phyloP scores from a whole-genome alignment of 2,113 vertebrate genomes.

The Caretta caretta region DNA sequence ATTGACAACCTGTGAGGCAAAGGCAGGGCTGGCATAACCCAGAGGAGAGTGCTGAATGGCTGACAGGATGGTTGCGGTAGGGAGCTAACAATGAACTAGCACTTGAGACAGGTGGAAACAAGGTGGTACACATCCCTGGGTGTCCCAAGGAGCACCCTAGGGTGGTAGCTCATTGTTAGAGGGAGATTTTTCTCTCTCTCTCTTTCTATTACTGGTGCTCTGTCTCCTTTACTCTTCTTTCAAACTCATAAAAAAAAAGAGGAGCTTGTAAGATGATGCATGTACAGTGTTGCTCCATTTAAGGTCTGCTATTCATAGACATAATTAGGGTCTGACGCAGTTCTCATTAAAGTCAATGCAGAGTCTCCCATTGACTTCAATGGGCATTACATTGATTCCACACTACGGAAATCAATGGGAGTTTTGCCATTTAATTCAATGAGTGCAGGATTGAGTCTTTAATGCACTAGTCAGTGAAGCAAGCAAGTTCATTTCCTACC shows the following conservation, averaged over 20 bases:
- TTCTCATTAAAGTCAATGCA: neutral
- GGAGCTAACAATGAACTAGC: neutral
- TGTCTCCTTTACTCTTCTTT: neutral
- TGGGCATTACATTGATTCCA: neutral
- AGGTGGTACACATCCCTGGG: neutral
- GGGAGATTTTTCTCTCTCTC: neutral
- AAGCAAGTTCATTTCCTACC: neutral
- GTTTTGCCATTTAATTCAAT: neutral
- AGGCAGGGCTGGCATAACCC: neutral
- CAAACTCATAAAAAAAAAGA: neutral
- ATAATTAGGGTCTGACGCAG: neutral
- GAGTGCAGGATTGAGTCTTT: neutral
- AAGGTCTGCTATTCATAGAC: neutral
- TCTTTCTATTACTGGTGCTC: neutral
- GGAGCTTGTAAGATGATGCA: neutral
- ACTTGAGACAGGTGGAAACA: neutral
- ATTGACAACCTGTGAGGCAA: neutral
- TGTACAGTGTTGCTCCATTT: neutral
- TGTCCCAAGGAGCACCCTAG: neutral
- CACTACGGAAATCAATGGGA: neutral
- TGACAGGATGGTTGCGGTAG: neutral
- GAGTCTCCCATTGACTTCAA: neutral
- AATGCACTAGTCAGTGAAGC: neutral
- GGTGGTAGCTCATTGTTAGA: neutral
- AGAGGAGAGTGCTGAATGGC: neutral